Percentiles rank a stretch among this genome's conserved stretches.
Conservation (phyloP, 1,140 invertebrate species). For the Octopus bimaculoides region DNA sequence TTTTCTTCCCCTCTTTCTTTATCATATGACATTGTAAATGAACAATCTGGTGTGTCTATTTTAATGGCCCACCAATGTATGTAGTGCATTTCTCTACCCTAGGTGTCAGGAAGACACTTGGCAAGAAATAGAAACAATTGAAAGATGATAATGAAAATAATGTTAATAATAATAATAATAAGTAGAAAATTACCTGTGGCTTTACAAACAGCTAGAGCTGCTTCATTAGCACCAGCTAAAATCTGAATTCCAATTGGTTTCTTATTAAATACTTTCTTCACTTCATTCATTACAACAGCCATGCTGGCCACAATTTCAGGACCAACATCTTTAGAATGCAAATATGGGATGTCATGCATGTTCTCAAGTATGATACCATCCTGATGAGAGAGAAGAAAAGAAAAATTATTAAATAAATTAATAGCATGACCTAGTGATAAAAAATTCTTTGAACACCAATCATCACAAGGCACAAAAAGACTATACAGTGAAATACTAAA, state of each 20-base stretch:
- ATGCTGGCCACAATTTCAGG: slow-evolving; percentile 73
- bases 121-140: too few relatives aligned
- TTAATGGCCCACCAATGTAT: too few relatives aligned
- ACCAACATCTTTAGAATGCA: slow-evolving; percentile 62
- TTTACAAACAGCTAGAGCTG: slow-evolving; percentile 83
- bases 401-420: not conserved
- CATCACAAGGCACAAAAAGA: too few relatives aligned
- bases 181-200: slow-evolving; percentile 77
- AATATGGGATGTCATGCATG: slow-evolving; percentile 83
- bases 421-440: too few relatives aligned
- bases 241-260: slow-evolving; percentile 65
- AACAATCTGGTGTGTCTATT: too few relatives aligned
- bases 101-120: too few relatives aligned
- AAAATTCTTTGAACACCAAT: too few relatives aligned
- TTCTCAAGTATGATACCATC: slow-evolving; percentile 80
- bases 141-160: too few relatives aligned
- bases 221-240: slow-evolving; percentile 78
- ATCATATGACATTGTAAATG: too few relatives aligned
- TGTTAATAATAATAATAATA: not conserved
- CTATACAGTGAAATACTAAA: too few relatives aligned
- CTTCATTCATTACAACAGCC: slow-evolving; percentile 58
- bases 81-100: too few relatives aligned
- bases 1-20: too few relatives aligned
- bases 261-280: slow-evolving; percentile 35
- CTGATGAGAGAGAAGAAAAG: slow-evolving; percentile 56